Percentiles rank a stretch among this genome's conserved stretches.
These are phyloP conservation scores for Crotalus horridus DNA, from an alignment of 2,113 vertebrate species.

Conservation along the genomic window DNA sequence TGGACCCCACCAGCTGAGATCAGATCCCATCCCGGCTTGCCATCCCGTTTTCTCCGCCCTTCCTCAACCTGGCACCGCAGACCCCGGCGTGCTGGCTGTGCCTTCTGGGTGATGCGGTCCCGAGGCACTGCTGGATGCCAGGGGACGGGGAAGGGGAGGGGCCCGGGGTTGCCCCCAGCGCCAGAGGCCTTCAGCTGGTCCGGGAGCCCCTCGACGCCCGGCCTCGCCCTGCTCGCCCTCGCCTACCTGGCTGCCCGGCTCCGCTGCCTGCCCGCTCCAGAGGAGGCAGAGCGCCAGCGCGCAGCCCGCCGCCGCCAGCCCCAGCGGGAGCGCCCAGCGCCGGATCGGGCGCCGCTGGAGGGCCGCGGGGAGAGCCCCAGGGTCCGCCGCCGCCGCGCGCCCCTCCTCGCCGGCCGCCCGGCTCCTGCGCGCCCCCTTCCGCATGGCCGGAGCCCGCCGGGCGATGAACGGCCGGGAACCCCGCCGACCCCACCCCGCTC, in stretches of 20 bases:
- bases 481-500: no score
- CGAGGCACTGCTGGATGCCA: not conserved
- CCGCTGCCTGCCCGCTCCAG: rapidly evolving
- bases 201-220: not conserved
- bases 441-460: not conserved
- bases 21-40: not conserved
- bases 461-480: no score
- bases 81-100: not conserved
- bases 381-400: not conserved
- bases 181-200: no score
- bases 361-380: no score
- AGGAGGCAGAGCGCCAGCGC: not conserved
- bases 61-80: not conserved
- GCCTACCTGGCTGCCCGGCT: not conserved
- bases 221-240: not conserved
- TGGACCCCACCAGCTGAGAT: not conserved
- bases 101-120: not conserved
- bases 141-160: no score
- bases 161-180: no score
- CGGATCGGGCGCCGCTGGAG: not conserved
- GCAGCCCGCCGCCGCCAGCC: not conserved
- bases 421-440: not conserved
- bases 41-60: not conserved
- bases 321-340: not conserved
- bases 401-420: no score